phyloP scores from a whole-genome alignment of 2,888 invertebrate species.

The Agrypnus murinus region DNA sequence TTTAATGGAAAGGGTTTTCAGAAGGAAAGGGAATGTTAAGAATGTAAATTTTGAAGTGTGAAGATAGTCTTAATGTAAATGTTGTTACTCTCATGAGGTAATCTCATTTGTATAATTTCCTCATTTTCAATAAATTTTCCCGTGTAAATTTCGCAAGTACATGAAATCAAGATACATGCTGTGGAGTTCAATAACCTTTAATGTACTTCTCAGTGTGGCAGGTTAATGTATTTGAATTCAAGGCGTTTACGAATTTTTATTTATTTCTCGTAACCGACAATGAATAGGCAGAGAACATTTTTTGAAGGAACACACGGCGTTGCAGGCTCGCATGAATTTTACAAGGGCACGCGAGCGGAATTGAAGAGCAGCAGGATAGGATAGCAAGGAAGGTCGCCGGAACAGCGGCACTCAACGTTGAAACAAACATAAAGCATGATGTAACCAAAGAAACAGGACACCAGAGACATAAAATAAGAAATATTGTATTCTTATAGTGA shows the following conservation, averaged over 20 bases:
- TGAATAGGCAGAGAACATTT: constrained; percentile 43
- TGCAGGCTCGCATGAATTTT: constrained; percentile 50
- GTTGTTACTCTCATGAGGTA: not conserved
- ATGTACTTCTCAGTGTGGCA: constrained; percentile 22
- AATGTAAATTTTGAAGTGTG: no score
- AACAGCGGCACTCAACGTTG: constrained; percentile 52
- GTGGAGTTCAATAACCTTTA: constrained; percentile 16
- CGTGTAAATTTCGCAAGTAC: not conserved
- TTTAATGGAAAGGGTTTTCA: no score
- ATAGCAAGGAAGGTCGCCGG: constrained; percentile 59
- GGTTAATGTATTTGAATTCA: constrained; percentile 31
- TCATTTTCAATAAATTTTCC: constrained; percentile 20
- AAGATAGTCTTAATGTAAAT: not conserved
- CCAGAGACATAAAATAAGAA: constrained; percentile 53
- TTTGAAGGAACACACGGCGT: constrained; percentile 32
- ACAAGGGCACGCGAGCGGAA: constrained; percentile 49
- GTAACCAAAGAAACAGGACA: constrained; percentile 54
- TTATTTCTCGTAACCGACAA: constrained; percentile 36
- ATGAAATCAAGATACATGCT: not conserved
- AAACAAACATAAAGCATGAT: constrained; percentile 54
- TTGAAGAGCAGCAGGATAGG: constrained; percentile 61
- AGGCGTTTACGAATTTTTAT: constrained; percentile 29
- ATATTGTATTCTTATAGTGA: constrained; percentile 51
- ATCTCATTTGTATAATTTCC: constrained; percentile 2
- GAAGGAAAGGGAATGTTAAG: no score